These are phyloP conservation scores for Xanthorhoe designata DNA, from an alignment of 2,888 invertebrate genomes.

Conservation along the genomic window DNA sequence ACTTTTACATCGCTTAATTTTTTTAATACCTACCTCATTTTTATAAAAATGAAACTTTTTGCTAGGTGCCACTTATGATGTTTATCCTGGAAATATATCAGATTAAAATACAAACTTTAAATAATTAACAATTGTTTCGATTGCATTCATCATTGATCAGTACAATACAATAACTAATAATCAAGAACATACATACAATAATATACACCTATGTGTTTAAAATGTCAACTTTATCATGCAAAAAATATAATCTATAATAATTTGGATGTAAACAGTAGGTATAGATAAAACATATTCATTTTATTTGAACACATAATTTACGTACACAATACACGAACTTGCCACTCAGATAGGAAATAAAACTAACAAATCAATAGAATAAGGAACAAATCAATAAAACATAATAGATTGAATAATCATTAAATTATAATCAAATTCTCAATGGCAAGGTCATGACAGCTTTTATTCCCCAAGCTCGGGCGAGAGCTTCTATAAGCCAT, in stretches of 20 bases:
- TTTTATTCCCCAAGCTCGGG: constrained; percentile 36
- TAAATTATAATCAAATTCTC: constrained; percentile 31
- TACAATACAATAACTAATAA: constrained; percentile 36
- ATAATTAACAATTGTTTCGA: constrained; percentile 38
- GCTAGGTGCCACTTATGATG: constrained; percentile 12
- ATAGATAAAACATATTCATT: constrained; percentile 62
- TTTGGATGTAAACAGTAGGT: constrained; percentile 61
- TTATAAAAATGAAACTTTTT: constrained; percentile 16
- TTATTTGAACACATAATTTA: constrained; percentile 76
- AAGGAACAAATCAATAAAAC: constrained; percentile 39
- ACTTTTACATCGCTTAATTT: not conserved
- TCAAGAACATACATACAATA: constrained; percentile 39
- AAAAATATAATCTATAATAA: constrained; percentile 54
- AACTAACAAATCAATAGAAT: constrained; percentile 35
- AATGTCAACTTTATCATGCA: constrained; percentile 60
- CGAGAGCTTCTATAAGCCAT: constrained; percentile 37
- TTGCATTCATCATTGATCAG: constrained; percentile 29
- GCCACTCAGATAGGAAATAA: constrained; percentile 47
- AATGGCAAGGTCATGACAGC: constrained; percentile 46
- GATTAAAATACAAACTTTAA: constrained; percentile 33
- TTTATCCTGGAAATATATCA: constrained; percentile 23
- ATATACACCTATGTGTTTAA: constrained; percentile 60
- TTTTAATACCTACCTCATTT: constrained; percentile 4
- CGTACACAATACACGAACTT: constrained; percentile 58
- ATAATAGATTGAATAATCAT: constrained; percentile 28